Conservation (phyloP, 1,140 invertebrate species). For the Drosophila rufa region DNA sequence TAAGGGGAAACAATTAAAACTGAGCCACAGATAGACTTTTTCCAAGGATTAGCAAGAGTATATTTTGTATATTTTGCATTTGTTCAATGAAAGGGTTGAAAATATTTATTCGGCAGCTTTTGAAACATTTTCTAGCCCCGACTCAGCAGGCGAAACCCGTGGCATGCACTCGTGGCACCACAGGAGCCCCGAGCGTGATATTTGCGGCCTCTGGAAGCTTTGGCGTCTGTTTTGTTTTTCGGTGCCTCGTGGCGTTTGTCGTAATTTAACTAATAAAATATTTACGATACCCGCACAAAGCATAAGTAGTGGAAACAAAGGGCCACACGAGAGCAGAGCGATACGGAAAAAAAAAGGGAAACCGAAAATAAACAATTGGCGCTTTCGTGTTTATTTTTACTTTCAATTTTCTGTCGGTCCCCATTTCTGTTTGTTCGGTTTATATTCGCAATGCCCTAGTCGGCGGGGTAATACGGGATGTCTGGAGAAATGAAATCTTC, state of each 20-base stretch:
- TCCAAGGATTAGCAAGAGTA: background rate
- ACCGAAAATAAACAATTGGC: constrained; percentile 49
- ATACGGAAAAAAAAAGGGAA: background rate
- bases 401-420: constrained; percentile 46
- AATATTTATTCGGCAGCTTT: constrained; percentile 21
- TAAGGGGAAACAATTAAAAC: too few species aligned
- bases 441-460: background rate
- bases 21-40: too few species aligned
- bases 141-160: background rate
- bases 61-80: background rate
- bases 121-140: background rate
- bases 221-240: constrained; percentile 28
- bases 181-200: constrained; percentile 41
- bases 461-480: background rate
- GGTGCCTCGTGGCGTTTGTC: constrained; percentile 32
- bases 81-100: background rate
- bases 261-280: constrained; percentile 69
- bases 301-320: constrained; percentile 33
- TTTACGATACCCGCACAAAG: constrained; percentile 51
- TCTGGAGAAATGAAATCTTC: background rate
- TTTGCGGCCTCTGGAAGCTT: constrained; percentile 56
- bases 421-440: constrained; percentile 37
- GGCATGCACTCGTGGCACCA: background rate
- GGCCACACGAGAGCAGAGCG: constrained; percentile 9
- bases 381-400: constrained; percentile 65